Percentiles rank a stretch among this genome's conserved stretches.
These are phyloP conservation scores for Marcusenius ussheri DNA, from an alignment of 2,113 vertebrate species.

Conservation along the genomic window DNA sequence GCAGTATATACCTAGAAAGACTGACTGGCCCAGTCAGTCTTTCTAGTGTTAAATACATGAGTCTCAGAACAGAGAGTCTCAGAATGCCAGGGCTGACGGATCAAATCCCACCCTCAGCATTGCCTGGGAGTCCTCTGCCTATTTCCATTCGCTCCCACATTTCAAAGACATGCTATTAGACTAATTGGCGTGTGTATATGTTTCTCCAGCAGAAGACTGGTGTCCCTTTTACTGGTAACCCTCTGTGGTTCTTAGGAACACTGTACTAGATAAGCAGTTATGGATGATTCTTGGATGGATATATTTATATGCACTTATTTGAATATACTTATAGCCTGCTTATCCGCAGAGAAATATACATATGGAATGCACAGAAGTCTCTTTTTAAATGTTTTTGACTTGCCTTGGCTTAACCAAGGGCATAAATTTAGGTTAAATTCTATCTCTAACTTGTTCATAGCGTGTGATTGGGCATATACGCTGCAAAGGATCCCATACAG, in stretches of 20 bases:
- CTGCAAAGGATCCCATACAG: too few species aligned
- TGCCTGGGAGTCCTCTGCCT: not conserved
- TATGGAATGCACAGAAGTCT: not conserved
- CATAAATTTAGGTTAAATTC: not conserved
- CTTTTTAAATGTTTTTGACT: not conserved
- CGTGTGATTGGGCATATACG: not conserved
- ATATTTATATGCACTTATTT: not conserved
- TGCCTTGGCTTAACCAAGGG: not conserved
- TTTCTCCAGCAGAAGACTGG: not conserved
- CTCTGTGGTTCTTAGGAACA: not conserved
- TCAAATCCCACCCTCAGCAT: not conserved
- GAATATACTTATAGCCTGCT: too few species aligned
- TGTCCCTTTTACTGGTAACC: too few species aligned
- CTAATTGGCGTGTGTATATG: not conserved
- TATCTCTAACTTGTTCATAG: not conserved
- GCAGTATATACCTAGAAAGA: too few species aligned
- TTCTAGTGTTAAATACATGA: not conserved
- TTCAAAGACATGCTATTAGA: not conserved
- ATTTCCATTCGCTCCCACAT: not conserved
- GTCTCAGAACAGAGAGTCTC: not conserved
- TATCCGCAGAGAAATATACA: not conserved
- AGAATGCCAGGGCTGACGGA: not conserved
- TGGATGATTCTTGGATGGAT: not conserved
- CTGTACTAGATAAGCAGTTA: not conserved
- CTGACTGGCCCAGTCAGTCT: too few species aligned